A percentile compares a stretch with the other conserved stretches of the same genome.
These are phyloP conservation scores for Fistularia tabacaria DNA, from an alignment of 2,797 vertebrate genomes.

Conservation along the genomic window DNA sequence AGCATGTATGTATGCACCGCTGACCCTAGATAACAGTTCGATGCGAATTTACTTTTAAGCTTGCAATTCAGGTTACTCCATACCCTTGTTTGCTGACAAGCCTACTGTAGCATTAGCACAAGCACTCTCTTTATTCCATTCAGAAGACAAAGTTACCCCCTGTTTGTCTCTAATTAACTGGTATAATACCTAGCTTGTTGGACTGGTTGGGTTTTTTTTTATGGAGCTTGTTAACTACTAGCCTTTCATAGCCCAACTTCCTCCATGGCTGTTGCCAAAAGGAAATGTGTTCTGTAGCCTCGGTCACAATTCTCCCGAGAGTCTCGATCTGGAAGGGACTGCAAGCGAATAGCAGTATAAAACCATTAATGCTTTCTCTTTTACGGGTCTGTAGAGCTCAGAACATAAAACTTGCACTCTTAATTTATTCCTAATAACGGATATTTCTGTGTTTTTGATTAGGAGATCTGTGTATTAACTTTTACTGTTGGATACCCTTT, in stretches of 20 bases:
- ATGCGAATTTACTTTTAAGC: conserved; percentile 66
- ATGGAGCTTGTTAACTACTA: conserved; percentile 59
- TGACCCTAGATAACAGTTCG: conserved; percentile 62
- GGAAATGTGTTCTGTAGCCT: conserved; percentile 52
- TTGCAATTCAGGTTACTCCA: conserved; percentile 62
- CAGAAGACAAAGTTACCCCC: conserved; percentile 48
- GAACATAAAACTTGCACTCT: conserved; percentile 22
- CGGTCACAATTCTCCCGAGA: conserved; percentile 51
- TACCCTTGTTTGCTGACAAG: conserved; percentile 60
- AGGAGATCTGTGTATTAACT: too few species aligned
- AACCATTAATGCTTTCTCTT: conserved; percentile 13
- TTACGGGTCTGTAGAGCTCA: conserved; percentile 10
- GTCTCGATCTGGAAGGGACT: conserved; percentile 34
- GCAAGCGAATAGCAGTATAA: conserved; percentile 24
- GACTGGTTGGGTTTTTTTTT: conserved; percentile 44
- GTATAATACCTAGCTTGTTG: conserved; percentile 56
- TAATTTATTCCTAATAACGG: neutral
- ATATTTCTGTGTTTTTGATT: too few species aligned
- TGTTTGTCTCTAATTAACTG: conserved; percentile 65
- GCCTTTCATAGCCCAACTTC: conserved; percentile 55
- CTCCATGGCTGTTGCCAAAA: conserved; percentile 51
- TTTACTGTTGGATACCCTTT: conserved; percentile 9
- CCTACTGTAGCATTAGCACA: conserved; percentile 51
- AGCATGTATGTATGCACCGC: conserved; percentile 18
- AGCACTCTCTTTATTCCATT: conserved; percentile 44